Conservation (phyloP, 1,140 invertebrate genomes). For the Cherax quadricarinatus region DNA sequence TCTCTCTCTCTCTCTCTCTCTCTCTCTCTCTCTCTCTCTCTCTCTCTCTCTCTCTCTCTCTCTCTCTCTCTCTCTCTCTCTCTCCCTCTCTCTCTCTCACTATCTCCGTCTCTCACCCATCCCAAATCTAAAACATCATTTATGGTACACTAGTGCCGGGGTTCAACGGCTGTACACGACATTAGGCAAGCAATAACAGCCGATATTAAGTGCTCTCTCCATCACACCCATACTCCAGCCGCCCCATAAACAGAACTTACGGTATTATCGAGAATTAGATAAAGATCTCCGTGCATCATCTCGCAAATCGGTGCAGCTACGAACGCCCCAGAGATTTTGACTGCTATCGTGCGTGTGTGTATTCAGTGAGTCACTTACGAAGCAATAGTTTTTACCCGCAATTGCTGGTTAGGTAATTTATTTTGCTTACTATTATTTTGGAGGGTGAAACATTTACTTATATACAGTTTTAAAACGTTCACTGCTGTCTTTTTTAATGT, state of each 20-base stretch:
- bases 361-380: neutral
- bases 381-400: neutral
- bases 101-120: neutral
- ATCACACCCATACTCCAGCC: neutral
- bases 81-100: neutral
- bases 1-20: too few species aligned
- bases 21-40: too few species aligned
- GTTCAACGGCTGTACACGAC: neutral
- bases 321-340: neutral
- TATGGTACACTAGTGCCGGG: neutral
- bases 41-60: too few species aligned
- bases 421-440: neutral
- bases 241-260: conserved; percentile 7
- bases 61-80: neutral
- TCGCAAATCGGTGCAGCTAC: neutral
- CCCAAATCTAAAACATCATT: neutral
- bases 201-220: conserved; percentile 1
- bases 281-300: neutral
- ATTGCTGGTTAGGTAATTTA: neutral
- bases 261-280: conserved; percentile 14
- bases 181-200: conserved; percentile 17
- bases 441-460: neutral
- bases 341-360: neutral
- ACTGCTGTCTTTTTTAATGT: neutral
- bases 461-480: neutral